A percentile compares a stretch with the other conserved stretches of the same genome.
Conservation (phyloP, 2,888 invertebrate genomes). For the Euclidia mi region DNA sequence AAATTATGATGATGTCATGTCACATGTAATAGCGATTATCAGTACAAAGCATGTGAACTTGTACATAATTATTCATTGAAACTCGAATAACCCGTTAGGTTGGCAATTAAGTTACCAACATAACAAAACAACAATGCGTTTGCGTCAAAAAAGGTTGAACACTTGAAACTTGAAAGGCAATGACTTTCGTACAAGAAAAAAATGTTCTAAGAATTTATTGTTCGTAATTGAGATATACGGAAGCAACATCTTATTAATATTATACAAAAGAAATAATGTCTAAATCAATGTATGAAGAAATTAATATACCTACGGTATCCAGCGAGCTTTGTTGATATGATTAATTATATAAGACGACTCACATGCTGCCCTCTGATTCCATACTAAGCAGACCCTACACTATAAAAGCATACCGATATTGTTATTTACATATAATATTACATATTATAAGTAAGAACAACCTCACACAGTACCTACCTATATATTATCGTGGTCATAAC, state of each 20-base stretch:
- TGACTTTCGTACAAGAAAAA: slow-evolving; percentile 24
- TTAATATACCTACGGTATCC: no score
- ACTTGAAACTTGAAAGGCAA: slow-evolving; percentile 27
- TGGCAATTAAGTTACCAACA: slow-evolving; percentile 46
- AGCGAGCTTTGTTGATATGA: no score
- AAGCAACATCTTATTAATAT: neutral
- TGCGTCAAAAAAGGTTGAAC: slow-evolving; percentile 26
- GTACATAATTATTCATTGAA: slow-evolving; percentile 62
- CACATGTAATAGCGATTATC: slow-evolving; percentile 53
- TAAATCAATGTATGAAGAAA: no score
- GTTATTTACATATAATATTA: no score
- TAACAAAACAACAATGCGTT: slow-evolving; percentile 41
- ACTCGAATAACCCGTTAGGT: slow-evolving; percentile 56
- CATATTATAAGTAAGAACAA: no score
- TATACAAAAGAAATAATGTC: no score
- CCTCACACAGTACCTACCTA: no score
- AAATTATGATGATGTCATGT: slow-evolving; percentile 39
- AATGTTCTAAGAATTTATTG: neutral
- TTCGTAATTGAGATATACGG: slow-evolving; percentile 5
- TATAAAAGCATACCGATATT: no score
- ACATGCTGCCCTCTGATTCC: no score
- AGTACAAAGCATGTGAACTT: slow-evolving; percentile 60
- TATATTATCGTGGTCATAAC: no score
- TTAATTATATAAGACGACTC: no score
- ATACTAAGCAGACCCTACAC: no score